Conservation (phyloP, 2,888 invertebrate species). For the Lepetodrilus schrolli region DNA sequence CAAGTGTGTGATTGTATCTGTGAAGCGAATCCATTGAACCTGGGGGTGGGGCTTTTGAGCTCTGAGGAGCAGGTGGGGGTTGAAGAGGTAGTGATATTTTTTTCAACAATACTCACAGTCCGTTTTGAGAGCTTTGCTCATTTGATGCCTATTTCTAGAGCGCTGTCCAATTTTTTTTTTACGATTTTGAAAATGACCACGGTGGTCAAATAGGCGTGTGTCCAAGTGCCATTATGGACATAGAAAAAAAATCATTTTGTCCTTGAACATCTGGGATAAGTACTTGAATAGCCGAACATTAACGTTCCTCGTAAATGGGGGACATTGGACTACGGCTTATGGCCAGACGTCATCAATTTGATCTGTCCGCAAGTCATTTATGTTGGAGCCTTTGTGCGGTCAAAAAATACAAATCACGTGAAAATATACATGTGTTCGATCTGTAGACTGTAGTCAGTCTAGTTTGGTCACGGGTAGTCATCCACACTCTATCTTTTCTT, state of each 20-base stretch:
- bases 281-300: slow-evolving; percentile 1
- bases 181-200: slow-evolving; percentile 14
- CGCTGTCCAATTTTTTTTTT: slow-evolving; percentile 13
- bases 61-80: not conserved
- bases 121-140: slow-evolving; percentile 5
- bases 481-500: not conserved
- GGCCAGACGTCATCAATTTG: not conserved
- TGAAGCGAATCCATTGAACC: not conserved
- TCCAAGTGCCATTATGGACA: not conserved
- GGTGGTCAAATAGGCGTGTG: not conserved
- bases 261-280: not conserved
- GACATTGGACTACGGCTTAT: not conserved
- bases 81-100: not conserved
- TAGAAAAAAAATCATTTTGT: not conserved
- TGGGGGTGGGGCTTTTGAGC: not conserved
- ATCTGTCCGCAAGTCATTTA: not conserved
- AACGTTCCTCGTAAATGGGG: not conserved
- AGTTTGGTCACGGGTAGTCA: too few species aligned
- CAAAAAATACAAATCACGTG: not conserved
- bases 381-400: not conserved
- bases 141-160: not conserved
- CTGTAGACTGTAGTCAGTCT: too few species aligned
- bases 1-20: not conserved
- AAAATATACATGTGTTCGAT: slow-evolving; percentile 7
- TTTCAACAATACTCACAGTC: slow-evolving; percentile 13